Base-by-base conservation (phyloP, 92 coral and sea anemone species). In the Parazoanthus atlanticus region DNA sequence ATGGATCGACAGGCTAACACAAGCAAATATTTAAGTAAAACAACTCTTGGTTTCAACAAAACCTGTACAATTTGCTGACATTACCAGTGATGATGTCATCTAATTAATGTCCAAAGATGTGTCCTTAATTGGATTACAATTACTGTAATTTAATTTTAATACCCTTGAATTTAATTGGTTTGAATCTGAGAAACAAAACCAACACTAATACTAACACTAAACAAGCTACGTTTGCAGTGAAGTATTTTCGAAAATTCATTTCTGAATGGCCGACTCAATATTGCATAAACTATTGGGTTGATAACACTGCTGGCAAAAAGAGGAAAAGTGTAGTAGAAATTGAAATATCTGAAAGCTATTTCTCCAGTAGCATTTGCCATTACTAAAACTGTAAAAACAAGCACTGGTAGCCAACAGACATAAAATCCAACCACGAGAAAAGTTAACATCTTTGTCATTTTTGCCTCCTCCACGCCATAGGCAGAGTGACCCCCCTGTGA, bases 321-420 rank as follows among this genome's bases (percentile, higher is more conserved):
- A 2, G 86, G 86, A 82, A 82, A 61, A 25, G 75, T 82, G 58
- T 82, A 82, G 36, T 82, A 71, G 23, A 82, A 66, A 49, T 82
- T 82, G 21, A 23, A 66, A 82, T 82, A 82, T 61, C 23, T 40
- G 30, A 82, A 46, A 36, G 76, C 76, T 64, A 76, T n/a, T 65
- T 36, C 32, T 64, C 46, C 76, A 26, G 28, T 16, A 11, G 17
- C 30, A 21, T 82, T 65, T 8, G 36, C 43, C 8, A 67, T 64
- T 23, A 16, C 64, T 40, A 82, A 66, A 29, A 41, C 36, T 23
- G 40, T 82, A 26, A 40, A 40, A 25, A 66, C 56, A 36, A 82
- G 54, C 70, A 65, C 70, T 5, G 86, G 86, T 46, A 28, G 19
- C 86, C 86, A 82, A 49, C 75, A 65, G 1, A 66, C 61, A 16